phyloP scores from a whole-genome alignment of 2,888 invertebrate genomes.

The Meiosimyza platycephala region DNA sequence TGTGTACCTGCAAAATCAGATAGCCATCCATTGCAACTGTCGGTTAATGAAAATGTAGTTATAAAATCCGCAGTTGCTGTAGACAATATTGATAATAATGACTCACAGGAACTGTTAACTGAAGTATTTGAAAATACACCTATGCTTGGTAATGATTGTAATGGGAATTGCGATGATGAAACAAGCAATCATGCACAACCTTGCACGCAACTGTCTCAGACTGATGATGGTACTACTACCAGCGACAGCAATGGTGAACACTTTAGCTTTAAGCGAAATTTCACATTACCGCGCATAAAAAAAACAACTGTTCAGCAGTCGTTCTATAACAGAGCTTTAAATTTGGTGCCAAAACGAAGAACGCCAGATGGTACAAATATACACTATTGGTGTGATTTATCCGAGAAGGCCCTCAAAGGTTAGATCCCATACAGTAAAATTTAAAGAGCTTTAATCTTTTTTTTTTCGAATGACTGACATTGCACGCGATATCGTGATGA shows the following conservation, averaged over 20 bases:
- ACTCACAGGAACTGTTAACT: conserved; percentile 21
- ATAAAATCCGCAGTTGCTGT: conserved; percentile 24
- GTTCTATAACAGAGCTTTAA: conserved; percentile 60
- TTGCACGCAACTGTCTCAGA: conserved; percentile 36
- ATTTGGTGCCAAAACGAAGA: conserved; percentile 78
- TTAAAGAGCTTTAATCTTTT: background rate
- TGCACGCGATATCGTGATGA: too few species aligned
- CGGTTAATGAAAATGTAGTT: conserved; percentile 35
- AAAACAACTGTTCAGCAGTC: conserved; percentile 56
- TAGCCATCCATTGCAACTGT: conserved; percentile 61
- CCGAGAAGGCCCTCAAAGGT: conserved; percentile 72
- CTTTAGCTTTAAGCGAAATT: conserved; percentile 36
- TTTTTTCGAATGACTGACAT: too few species aligned
- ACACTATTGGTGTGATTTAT: conserved; percentile 89
- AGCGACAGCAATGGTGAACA: background rate
- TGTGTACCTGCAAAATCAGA: conserved; percentile 62
- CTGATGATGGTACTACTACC: conserved; percentile 11
- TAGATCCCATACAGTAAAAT: conserved; percentile 13
- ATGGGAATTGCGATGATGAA: conserved; percentile 55
- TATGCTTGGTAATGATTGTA: conserved; percentile 54
- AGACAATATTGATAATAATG: conserved; percentile 47
- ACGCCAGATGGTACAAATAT: conserved; percentile 87
- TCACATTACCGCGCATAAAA: conserved; percentile 59
- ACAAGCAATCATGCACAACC: conserved; percentile 7
- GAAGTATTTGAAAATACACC: conserved; percentile 43